Percentiles rank a stretch among this genome's conserved stretches.
Conservation (phyloP, 1,140 invertebrate species). For the Tetramorium alpestre region DNA sequence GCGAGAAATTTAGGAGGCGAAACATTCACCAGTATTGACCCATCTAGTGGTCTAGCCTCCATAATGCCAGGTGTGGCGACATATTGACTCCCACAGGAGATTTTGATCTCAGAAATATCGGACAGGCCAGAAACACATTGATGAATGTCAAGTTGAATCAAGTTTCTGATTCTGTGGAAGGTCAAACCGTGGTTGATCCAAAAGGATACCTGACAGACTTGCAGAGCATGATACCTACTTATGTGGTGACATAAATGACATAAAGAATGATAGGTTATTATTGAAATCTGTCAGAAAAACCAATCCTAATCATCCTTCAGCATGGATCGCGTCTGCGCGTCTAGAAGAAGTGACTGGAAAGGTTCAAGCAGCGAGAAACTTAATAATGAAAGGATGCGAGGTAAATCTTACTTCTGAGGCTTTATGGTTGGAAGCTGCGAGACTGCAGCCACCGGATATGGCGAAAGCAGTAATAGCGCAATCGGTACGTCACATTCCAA, state of each 20-base stretch:
- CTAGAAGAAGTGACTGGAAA: slow-evolving; percentile 99
- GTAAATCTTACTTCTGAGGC: slow-evolving; percentile 99
- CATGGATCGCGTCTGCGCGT: slow-evolving; percentile 99
- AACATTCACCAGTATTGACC: slow-evolving; percentile 93
- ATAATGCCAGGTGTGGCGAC: slow-evolving; percentile 93
- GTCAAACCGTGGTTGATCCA: slow-evolving; percentile 99
- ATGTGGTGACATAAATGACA: slow-evolving; percentile 99
- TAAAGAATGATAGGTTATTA: slow-evolving; percentile 98
- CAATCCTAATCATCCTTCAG: slow-evolving; percentile 99
- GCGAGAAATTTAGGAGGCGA: slow-evolving; percentile 95
- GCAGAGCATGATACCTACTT: slow-evolving; percentile 99
- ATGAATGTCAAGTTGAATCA: slow-evolving; percentile 99
- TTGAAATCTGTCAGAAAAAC: slow-evolving; percentile 99
- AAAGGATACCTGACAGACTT: slow-evolving; percentile 99
- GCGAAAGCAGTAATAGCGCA: slow-evolving; percentile 97
- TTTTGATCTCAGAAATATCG: slow-evolving; percentile 99
- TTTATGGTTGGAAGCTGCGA: slow-evolving; percentile 98
- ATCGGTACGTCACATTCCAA: slow-evolving; percentile 93
- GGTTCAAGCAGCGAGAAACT: slow-evolving; percentile 97
- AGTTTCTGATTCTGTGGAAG: slow-evolving; percentile 99
- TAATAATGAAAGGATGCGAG: slow-evolving; percentile 98
- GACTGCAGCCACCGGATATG: slow-evolving; percentile 97
- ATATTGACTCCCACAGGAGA: slow-evolving; percentile 94
- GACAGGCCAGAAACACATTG: slow-evolving; percentile 99
- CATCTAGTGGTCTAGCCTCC: slow-evolving; percentile 93